Conservation (phyloP, 2,888 invertebrate genomes). For the Neoaliturus tenellus region DNA sequence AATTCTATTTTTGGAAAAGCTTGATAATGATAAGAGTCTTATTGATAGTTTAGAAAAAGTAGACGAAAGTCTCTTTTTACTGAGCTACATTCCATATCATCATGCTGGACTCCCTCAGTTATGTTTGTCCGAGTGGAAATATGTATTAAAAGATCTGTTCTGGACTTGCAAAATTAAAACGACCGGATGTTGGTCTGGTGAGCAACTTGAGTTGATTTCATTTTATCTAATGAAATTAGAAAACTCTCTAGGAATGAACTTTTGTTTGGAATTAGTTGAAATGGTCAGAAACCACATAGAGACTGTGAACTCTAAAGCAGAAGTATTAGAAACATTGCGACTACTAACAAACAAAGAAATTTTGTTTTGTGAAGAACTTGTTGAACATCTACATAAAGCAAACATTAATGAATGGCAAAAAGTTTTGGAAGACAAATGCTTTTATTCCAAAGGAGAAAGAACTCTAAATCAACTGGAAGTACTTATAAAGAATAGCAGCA, state of each 20-base stretch:
- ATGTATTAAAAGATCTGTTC: slow-evolving; percentile 63
- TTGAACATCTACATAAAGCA: not conserved
- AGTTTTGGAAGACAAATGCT: not conserved
- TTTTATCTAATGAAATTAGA: not conserved
- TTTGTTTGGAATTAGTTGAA: not conserved
- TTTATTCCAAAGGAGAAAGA: not conserved
- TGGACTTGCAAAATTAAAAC: slow-evolving; percentile 59
- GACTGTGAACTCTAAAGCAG: not conserved
- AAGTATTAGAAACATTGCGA: not conserved
- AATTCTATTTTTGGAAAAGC: slow-evolving; percentile 61
- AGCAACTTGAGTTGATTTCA: not conserved
- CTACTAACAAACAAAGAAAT: not conserved
- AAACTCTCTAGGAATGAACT: not conserved
- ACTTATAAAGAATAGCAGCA: slow-evolving; percentile 59
- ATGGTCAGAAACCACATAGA: slow-evolving; percentile 51
- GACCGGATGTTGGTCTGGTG: slow-evolving; percentile 59
- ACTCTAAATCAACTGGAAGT: not conserved
- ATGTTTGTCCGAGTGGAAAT: slow-evolving; percentile 64
- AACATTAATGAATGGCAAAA: not conserved
- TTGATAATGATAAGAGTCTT: slow-evolving; percentile 52
- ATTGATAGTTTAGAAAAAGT: slow-evolving; percentile 57
- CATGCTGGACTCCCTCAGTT: slow-evolving; percentile 53
- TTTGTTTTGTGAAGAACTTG: not conserved
- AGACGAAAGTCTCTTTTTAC: slow-evolving; percentile 60
- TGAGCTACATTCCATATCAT: slow-evolving; percentile 61